Base-by-base conservation (phyloP, 2,797 vertebrate genomes). In the Thaleichthys pacificus region DNA sequence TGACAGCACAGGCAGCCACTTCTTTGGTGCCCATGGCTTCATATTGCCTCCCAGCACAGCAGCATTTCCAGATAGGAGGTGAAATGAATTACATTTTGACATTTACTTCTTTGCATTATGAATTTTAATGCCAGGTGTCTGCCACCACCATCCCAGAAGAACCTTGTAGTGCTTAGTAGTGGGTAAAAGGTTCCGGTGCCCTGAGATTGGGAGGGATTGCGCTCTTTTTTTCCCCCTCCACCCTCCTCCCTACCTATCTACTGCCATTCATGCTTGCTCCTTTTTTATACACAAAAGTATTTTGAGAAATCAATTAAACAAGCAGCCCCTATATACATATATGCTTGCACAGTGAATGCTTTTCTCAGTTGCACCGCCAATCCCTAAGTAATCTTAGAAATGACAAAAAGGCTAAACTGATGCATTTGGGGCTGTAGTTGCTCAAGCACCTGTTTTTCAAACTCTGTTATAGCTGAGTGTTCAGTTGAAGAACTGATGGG, bases 51-150 rank as follows among this genome's bases (percentile, higher is more conserved):
- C 51, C 17, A 56, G 51, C 15, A n/a, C 19, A 56, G 1, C 51
- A 56, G 51, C 15, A 56, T n/a, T 56, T n/a, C 15, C 19, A 56
- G 51, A 56, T 56, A 56, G 51, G 19, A 56, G 15, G 15, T 56
- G 4, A 56, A 56, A 56, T 56, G 15, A n/a, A 56, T 56, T 17
- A n/a, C 17, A 7, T 17, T 47, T n/a, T 56, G 51, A 56, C 51
- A 17, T 56, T 56, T 56, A 5, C 51, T 56, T 56, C 51, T 56
- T 56, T 56, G 51, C 64, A 66, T 49, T 66, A n/a, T n/a, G 51
- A 56, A 56, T 56, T 56, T 56, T 17, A 56, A 56, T 17, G 51
- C 17, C 51, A 56, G 51, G 51, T 56, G 19, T 56, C 51, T 56
- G 15, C 51, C 2, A 17, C 51, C 51, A 17, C 17, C 19, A 56